Conservation (phyloP, 2,888 invertebrate species). For the Nomada ferruginata region DNA sequence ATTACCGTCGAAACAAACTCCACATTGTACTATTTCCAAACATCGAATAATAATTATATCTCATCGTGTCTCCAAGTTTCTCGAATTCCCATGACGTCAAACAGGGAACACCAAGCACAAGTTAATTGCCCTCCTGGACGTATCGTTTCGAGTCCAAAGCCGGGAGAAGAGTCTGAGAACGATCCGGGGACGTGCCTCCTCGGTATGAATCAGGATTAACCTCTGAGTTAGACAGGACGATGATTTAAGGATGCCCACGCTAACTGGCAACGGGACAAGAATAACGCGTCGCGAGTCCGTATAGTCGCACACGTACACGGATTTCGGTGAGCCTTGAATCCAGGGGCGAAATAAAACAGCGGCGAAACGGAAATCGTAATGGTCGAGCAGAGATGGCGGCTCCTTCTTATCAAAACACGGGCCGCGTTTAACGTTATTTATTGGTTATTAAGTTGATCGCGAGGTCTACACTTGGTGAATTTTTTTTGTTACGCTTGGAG, state of each 20-base stretch:
- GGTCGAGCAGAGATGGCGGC: slow-evolving; percentile 56
- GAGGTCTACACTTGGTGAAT: slow-evolving; percentile 28
- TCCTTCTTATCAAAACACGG: slow-evolving; percentile 78
- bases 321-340: slow-evolving; percentile 41
- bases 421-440: slow-evolving; percentile 77
- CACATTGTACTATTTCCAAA: too few species aligned
- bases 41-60: too few species aligned
- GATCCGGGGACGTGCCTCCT: slow-evolving; percentile 45
- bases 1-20: too few species aligned
- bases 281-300: slow-evolving; percentile 45
- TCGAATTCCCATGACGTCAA: not conserved
- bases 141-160: slow-evolving; percentile 15
- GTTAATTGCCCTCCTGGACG: slow-evolving; percentile 41
- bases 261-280: slow-evolving; percentile 36
- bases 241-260: slow-evolving; percentile 77
- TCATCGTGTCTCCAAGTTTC: not conserved
- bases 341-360: slow-evolving; percentile 60
- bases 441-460: slow-evolving; percentile 73
- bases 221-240: slow-evolving; percentile 74
- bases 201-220: slow-evolving; percentile 80
- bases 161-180: slow-evolving; percentile 15
- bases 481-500: not conserved
- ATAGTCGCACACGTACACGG: slow-evolving; percentile 45
- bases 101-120: not conserved
- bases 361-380: slow-evolving; percentile 58